These are phyloP conservation scores for Hippopotamus amphibius DNA, from an alignment of 2,113 vertebrate genomes.

Conservation along the genomic window DNA sequence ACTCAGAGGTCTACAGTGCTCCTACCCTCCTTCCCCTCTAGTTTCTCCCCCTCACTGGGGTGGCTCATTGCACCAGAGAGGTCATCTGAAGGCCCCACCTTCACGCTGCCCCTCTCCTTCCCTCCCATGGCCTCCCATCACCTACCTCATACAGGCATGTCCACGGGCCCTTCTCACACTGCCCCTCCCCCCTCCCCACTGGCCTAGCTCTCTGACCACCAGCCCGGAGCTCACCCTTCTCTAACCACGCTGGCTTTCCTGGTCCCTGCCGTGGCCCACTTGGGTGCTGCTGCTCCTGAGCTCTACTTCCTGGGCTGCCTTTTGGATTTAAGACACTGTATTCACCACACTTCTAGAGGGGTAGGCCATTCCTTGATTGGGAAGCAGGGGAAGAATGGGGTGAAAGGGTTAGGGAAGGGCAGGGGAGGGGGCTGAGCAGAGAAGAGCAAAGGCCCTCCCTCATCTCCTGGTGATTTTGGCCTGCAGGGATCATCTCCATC, in stretches of 20 bases:
- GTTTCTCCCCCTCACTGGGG: not conserved
- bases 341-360: not conserved
- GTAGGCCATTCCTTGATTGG: not conserved
- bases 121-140: rapidly evolving
- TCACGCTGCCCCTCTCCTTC: too few relatives aligned
- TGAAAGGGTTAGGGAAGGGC: too few relatives aligned
- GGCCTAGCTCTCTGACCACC: rapidly evolving
- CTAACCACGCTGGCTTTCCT: not conserved
- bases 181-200: rapidly evolving
- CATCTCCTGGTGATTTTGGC: not conserved
- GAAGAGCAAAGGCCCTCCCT: not conserved
- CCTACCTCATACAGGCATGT: rapidly evolving
- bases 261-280: not conserved
- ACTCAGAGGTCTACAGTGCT: not conserved
- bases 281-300: not conserved
- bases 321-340: not conserved
- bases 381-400: not conserved
- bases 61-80: not conserved
- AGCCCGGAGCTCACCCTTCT: not conserved
- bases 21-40: not conserved
- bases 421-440: not conserved
- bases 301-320: not conserved
- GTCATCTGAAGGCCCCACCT: too few relatives aligned
- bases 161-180: not conserved
- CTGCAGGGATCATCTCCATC: too few relatives aligned